phyloP scores from a whole-genome alignment of 1,140 invertebrate genomes.

The Hormaphis cornu region DNA sequence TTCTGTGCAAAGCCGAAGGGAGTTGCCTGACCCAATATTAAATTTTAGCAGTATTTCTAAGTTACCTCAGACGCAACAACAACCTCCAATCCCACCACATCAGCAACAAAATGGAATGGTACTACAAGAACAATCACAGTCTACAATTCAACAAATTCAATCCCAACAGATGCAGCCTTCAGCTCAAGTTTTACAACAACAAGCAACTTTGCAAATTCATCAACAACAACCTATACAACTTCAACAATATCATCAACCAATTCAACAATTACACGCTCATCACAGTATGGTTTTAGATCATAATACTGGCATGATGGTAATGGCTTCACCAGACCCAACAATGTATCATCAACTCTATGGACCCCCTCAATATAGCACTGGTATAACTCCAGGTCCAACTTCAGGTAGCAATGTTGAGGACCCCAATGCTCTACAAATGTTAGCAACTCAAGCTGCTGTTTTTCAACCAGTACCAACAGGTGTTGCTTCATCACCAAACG shows the following conservation, averaged over 20 bases:
- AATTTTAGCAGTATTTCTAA: not conserved
- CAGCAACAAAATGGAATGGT: not conserved
- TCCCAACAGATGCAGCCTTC: not conserved
- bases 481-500: too few relatives aligned
- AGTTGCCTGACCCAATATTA: constrained; percentile 2
- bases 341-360: constrained; percentile 11
- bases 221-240: constrained; percentile 12
- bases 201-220: not conserved
- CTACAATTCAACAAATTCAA: not conserved
- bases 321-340: not conserved
- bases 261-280: constrained; percentile 1
- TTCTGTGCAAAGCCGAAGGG: not conserved
- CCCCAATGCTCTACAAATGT: not conserved
- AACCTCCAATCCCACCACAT: not conserved
- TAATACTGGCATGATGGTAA: constrained; percentile 2
- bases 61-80: not conserved
- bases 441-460: not conserved
- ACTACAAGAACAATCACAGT: not conserved
- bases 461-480: constrained; percentile 2
- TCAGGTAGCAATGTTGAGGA: not conserved
- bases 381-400: not conserved
- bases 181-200: not conserved
- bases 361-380: not conserved
- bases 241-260: not conserved
- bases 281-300: constrained; percentile 2